Conservation (phyloP, 2,888 invertebrate genomes). For the Parnassius mnemosyne region DNA sequence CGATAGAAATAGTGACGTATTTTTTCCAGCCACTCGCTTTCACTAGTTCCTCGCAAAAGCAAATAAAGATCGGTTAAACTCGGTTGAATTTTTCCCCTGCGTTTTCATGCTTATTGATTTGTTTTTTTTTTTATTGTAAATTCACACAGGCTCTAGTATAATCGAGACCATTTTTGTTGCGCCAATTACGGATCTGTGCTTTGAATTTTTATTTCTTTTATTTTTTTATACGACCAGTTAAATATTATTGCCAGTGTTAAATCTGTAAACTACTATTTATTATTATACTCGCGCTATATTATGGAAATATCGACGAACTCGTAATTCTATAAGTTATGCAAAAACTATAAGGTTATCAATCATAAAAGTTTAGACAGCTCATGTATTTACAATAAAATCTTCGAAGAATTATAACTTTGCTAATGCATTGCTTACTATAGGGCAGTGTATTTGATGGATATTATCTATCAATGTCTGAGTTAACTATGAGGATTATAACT, state of each 20-base stretch:
- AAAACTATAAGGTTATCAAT: constrained; percentile 20
- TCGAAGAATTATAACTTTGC: not conserved
- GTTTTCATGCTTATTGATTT: constrained; percentile 61
- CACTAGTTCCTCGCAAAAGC: constrained; percentile 70
- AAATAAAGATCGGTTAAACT: constrained; percentile 73
- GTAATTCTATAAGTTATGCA: not conserved
- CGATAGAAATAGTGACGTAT: constrained; percentile 77
- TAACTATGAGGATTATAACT: constrained; percentile 1
- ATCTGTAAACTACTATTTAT: not conserved
- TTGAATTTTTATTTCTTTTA: constrained; percentile 14
- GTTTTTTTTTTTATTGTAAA: constrained; percentile 55
- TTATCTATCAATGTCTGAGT: constrained; percentile 18
- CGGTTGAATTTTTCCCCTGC: constrained; percentile 59
- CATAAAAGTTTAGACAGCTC: constrained; percentile 22
- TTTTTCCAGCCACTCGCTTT: constrained; percentile 70
- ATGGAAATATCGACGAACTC: not conserved
- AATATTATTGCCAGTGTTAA: not conserved
- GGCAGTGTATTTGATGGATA: not conserved
- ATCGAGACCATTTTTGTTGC: constrained; percentile 26
- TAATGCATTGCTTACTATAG: constrained; percentile 6
- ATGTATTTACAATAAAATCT: constrained; percentile 9
- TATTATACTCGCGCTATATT: not conserved
- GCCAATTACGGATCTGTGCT: constrained; percentile 14
- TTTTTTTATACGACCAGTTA: constrained; percentile 2
- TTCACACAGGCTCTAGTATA: constrained; percentile 41